phyloP scores from a whole-genome alignment of 92 coral and sea anemone genomes.

The Bergia sp. region DNA sequence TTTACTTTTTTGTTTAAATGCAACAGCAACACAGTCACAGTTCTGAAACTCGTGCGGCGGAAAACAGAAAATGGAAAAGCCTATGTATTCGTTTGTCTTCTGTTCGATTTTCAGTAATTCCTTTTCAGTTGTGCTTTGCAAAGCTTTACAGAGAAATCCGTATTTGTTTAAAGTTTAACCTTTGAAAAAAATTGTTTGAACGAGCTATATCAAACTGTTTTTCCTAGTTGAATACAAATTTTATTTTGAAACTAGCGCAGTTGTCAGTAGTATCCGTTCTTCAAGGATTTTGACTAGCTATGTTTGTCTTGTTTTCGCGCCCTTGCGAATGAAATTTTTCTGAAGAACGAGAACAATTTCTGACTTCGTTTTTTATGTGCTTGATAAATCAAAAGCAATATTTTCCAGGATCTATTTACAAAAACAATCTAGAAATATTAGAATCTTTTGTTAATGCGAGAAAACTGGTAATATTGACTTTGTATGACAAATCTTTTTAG shows the following conservation, averaged over 20 bases:
- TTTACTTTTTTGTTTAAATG: no score
- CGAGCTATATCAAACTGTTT: background rate
- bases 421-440: background rate
- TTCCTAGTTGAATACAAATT: background rate
- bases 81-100: background rate
- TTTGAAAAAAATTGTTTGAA: background rate
- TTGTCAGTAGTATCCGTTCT: background rate
- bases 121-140: background rate
- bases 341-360: background rate
- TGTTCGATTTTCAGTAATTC: background rate
- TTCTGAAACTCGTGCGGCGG: background rate
- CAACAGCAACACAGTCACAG: background rate
- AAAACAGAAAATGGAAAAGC: background rate
- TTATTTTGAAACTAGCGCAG: background rate
- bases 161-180: background rate
- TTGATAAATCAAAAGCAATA: background rate
- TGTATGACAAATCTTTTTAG: constrained; percentile 9
- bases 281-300: background rate
- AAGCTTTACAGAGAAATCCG: background rate
- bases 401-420: background rate
- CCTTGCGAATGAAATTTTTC: background rate
- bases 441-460: background rate
- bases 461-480: constrained; percentile 3
- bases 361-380: no score
- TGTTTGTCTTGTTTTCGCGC: background rate